A percentile compares a stretch with the other conserved stretches of the same genome.
phyloP scores from a whole-genome alignment of 2,797 vertebrate species.

The Enteromius fasciolatus region DNA sequence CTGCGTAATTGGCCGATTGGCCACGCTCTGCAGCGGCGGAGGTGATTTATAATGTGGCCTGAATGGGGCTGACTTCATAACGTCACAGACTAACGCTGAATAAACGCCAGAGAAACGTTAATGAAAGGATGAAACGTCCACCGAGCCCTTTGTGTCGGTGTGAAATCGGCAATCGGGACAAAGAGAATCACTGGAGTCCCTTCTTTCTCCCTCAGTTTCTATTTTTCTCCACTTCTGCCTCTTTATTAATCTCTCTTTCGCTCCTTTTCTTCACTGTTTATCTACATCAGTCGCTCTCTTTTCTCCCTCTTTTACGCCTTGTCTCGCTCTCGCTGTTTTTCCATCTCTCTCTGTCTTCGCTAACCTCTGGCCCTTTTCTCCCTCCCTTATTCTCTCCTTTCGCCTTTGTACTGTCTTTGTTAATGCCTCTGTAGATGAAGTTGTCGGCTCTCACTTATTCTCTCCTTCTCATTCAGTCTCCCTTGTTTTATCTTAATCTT shows the following conservation, averaged over 20 bases:
- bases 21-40: conserved; percentile 86
- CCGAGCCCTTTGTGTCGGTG: conserved; percentile 95
- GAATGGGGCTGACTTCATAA: conserved; percentile 88
- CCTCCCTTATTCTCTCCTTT: conserved; percentile 61
- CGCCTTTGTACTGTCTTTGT: conserved; percentile 60
- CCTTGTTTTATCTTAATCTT: conserved; percentile 60
- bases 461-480: conserved; percentile 48
- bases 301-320: conserved; percentile 54
- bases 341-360: conserved; percentile 54
- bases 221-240: conserved; percentile 78
- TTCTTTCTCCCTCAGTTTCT: conserved; percentile 68
- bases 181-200: conserved; percentile 75
- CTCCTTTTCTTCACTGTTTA: conserved; percentile 72
- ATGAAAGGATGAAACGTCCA: conserved; percentile 97
- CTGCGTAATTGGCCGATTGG: conserved; percentile 99
- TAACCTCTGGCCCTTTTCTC: conserved; percentile 52
- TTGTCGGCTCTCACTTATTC: conserved; percentile 55
- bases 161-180: conserved; percentile 90
- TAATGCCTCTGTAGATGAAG: conserved; percentile 54
- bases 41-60: conserved; percentile 99
- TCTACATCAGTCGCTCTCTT: conserved; percentile 62
- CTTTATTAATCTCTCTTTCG: conserved; percentile 76
- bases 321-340: conserved; percentile 56
- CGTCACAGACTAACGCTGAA: conserved; percentile 75
- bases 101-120: conserved; percentile 88